A percentile compares a stretch with the other conserved stretches of the same genome.
Evolutionary conservation across 2,113 vertebrate genomes (phyloP).

Genomic region (Microtus pennsylvanicus): DNA sequence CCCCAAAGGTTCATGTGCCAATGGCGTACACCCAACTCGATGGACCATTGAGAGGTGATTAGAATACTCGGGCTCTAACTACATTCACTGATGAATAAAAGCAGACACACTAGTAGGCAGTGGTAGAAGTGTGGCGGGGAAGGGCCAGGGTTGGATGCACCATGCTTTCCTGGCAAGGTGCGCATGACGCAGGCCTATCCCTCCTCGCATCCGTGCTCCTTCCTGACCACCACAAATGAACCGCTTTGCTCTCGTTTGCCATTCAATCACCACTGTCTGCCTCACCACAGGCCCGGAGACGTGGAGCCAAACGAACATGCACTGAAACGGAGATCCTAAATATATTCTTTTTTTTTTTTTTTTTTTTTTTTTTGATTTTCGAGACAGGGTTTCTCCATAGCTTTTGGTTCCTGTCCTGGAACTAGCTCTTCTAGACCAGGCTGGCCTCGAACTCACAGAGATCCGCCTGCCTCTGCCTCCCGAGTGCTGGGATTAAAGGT

Average conservation of each 20-base stretch:
- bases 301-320: neutral
- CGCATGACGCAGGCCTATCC: neutral
- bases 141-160: neutral
- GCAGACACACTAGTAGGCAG: neutral
- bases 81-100: neutral
- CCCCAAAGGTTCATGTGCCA: neutral
- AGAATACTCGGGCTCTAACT: neutral
- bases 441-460: no score
- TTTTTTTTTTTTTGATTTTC: no score
- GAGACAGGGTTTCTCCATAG: no score
- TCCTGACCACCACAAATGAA: neutral
- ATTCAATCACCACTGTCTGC: neutral
- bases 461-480: no score
- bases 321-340: neutral
- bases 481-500: no score
- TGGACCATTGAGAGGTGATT: neutral
- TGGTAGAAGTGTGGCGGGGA: neutral
- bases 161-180: neutral
- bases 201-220: accelerated
- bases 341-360: neutral
- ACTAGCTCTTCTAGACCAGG: no score
- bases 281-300: neutral
- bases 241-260: neutral
- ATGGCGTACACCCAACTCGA: neutral
- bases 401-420: no score